phyloP scores from a whole-genome alignment of 2,797 vertebrate genomes.

The Hipposideros larvatus region DNA sequence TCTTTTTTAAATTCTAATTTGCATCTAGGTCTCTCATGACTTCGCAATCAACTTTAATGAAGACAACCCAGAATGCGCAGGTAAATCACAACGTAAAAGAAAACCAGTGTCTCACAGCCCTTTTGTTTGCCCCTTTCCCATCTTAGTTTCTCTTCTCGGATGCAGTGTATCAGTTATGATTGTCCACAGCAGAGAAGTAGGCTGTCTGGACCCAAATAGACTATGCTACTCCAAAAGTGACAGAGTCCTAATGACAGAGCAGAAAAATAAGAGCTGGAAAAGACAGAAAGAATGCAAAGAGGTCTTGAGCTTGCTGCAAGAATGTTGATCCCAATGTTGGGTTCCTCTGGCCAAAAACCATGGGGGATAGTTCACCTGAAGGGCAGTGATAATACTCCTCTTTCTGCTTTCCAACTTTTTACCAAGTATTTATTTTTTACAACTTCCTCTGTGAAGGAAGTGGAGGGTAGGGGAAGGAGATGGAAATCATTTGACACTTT shows the following conservation, averaged over 20 bases:
- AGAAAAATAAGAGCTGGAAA: not conserved
- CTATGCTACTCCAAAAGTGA: not conserved
- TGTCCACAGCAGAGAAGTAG: not conserved
- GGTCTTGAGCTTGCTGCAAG: not conserved
- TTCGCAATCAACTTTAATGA: conserved; percentile 99
- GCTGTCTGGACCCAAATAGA: not conserved
- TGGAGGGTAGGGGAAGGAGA: not conserved
- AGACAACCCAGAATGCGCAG: conserved; percentile 99
- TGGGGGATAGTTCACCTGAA: not conserved
- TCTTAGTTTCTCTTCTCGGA: not conserved
- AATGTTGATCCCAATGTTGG: not conserved
- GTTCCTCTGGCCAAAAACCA: not conserved
- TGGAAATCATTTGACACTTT: not conserved
- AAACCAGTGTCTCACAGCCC: not conserved
- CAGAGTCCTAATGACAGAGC: not conserved
- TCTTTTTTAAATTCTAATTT: conserved; percentile 75
- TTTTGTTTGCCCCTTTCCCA: not conserved
- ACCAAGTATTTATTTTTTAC: not conserved
- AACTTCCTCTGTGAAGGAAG: not conserved
- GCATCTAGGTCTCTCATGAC: conserved; percentile 96
- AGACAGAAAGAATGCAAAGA: not conserved
- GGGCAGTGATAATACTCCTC: not conserved
- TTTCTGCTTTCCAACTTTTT: not conserved
- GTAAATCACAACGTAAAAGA: conserved; percentile 87
- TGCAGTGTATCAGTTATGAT: not conserved